Percentiles rank a stretch among this genome's conserved stretches.
Conservation (phyloP, 2,888 invertebrate species). For the Melangyna quadrimaculata region DNA sequence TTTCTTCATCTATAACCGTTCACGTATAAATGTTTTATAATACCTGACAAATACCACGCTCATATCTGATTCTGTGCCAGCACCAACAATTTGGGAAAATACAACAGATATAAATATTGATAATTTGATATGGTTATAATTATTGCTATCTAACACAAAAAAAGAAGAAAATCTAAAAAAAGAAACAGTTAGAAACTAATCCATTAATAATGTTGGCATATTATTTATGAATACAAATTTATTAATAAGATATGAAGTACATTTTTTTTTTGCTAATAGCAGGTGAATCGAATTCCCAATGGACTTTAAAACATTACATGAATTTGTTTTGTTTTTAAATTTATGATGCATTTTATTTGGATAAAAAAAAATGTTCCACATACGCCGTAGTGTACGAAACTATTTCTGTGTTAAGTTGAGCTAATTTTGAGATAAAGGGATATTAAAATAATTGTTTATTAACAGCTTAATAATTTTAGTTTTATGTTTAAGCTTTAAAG, state of each 20-base stretch:
- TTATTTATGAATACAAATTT: background rate
- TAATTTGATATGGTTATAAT: background rate
- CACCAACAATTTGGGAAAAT: background rate
- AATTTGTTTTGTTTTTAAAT: background rate
- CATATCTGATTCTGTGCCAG: slow-evolving; percentile 14
- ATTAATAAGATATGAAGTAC: background rate
- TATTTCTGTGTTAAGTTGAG: background rate
- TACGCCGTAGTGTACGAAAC: background rate
- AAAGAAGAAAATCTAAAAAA: background rate
- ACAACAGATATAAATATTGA: background rate
- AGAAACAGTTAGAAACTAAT: background rate
- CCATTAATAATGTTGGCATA: slow-evolving; percentile 4
- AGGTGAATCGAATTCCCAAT: background rate
- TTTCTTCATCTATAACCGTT: background rate
- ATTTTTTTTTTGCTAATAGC: background rate
- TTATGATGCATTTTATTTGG: background rate
- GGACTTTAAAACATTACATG: background rate
- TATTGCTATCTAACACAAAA: background rate
- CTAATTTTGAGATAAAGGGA: too few species aligned
- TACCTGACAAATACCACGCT: background rate
- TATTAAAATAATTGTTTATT: too few species aligned
- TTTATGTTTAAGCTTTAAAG: too few species aligned
- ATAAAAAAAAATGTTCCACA: background rate
- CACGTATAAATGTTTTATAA: background rate
- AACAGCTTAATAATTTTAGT: too few species aligned